Evolutionary conservation across 92 coral and sea anemone species (phyloP).

Genomic region (Porites rus): DNA sequence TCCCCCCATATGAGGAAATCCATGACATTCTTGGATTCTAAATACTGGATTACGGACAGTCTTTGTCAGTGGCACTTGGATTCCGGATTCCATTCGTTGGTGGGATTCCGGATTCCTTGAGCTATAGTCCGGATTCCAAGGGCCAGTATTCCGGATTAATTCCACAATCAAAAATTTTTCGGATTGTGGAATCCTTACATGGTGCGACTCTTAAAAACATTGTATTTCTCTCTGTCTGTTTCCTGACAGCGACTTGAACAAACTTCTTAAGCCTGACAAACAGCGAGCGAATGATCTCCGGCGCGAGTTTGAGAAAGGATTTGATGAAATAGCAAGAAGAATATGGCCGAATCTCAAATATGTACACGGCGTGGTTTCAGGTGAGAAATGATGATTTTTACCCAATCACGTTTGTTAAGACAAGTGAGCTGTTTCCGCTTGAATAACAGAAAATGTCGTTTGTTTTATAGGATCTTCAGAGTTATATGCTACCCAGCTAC

Average conservation of each 20-base stretch:
- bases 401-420: no score
- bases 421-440: not conserved
- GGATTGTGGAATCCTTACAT: no score
- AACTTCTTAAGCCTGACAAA: slow-evolving; percentile 51
- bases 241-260: slow-evolving; percentile 38
- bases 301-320: slow-evolving; percentile 58
- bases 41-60: no score
- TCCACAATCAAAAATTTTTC: no score
- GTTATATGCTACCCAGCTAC: slow-evolving; percentile 51
- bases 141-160: no score
- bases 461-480: slow-evolving; percentile 50
- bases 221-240: not conserved
- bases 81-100: no score
- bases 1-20: no score
- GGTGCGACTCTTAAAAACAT: not conserved
- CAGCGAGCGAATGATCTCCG: slow-evolving; percentile 55
- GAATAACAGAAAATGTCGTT: not conserved
- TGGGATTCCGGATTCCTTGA: no score
- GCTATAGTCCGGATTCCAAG: no score
- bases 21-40: no score
- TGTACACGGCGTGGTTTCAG: slow-evolving; percentile 54
- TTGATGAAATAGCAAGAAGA: slow-evolving; percentile 60
- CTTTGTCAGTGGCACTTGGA: no score
- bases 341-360: slow-evolving; percentile 67
- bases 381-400: slow-evolving; percentile 17